phyloP scores from a whole-genome alignment of 2,797 vertebrate species.

The Esox lucius region DNA sequence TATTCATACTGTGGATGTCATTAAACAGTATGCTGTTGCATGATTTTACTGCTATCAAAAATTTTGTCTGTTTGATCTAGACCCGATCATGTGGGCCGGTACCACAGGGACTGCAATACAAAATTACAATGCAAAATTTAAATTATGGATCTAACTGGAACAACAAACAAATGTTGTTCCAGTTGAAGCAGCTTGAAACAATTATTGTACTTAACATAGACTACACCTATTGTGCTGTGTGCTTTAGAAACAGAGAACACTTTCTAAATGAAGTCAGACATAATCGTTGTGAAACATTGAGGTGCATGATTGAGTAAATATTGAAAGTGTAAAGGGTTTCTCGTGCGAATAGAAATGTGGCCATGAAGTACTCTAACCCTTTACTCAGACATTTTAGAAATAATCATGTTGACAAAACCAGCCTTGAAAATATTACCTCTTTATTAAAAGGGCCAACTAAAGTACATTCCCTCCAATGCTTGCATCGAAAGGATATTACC shows the following conservation, averaged over 20 bases:
- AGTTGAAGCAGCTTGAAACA: neutral
- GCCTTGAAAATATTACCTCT: conserved; percentile 7
- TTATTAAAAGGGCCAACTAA: neutral
- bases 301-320: conserved; percentile 14
- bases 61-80: too few relatives aligned
- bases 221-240: neutral
- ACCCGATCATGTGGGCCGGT: too few relatives aligned
- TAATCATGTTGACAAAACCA: neutral
- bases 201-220: neutral
- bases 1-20: too few relatives aligned
- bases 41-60: too few relatives aligned
- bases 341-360: conserved; percentile 15
- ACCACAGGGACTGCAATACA: too few relatives aligned
- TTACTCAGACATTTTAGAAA: conserved; percentile 6
- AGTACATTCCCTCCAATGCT: neutral
- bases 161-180: too few relatives aligned
- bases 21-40: too few relatives aligned
- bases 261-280: conserved; percentile 1
- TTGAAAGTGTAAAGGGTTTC: conserved; percentile 13
- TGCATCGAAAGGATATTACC: neutral
- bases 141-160: too few relatives aligned
- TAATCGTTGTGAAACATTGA: conserved; percentile 22
- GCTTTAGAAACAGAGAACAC: neutral
- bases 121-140: too few relatives aligned
- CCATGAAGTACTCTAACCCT: conserved; percentile 5